Base-by-base conservation (phyloP, 2,113 vertebrate genomes). In the Ariopsis seemanni region DNA sequence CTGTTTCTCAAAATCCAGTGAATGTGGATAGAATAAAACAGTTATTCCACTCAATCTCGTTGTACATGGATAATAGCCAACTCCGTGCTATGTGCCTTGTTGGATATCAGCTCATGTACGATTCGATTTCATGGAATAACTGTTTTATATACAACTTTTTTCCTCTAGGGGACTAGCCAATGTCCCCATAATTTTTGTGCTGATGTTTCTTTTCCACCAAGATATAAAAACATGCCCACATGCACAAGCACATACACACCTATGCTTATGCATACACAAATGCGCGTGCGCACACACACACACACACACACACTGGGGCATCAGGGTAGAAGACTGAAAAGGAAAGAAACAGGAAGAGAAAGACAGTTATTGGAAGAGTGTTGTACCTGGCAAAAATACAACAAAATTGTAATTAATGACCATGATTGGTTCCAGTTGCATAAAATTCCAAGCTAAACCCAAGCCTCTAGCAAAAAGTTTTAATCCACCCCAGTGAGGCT, bases 381-480 rank as follows among this genome's bases (percentile, higher is more conserved):
- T 79, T 83, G 77, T 69, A 84, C 62, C 82, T 86, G 85, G 89
- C 87, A 81, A 55, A 86, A 79, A 83, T 27, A 60, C 77, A 85
- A 27, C 74, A 88, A 87, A 87, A 67, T 77, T 57, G 11, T 87
- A 80, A 82, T 81, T 90, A 87, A 90, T 90, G 80, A 85, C 62
- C 86, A 53, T 83, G 84, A 87, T 77, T 87, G 86, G 85, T 82
- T 88, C 83, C 42, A 84, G 84, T 85, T 81, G 74, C 57, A 79
- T 90, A 85, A 89, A 83, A 75, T 87, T 83, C 83, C 83, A 82
- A 89, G 80, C 84, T 80, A 42, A 89, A 77, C 87, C 78, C 82
- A 50, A 87, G 88, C 62, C 83, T 87, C 60, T 25, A 84, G 89
- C 85, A 86, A 86, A 88, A 78, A 30, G n/a, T 80, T 88, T 90